phyloP scores from a whole-genome alignment of 2,113 vertebrate species.

The pig (Sus scrofa) region DNA sequence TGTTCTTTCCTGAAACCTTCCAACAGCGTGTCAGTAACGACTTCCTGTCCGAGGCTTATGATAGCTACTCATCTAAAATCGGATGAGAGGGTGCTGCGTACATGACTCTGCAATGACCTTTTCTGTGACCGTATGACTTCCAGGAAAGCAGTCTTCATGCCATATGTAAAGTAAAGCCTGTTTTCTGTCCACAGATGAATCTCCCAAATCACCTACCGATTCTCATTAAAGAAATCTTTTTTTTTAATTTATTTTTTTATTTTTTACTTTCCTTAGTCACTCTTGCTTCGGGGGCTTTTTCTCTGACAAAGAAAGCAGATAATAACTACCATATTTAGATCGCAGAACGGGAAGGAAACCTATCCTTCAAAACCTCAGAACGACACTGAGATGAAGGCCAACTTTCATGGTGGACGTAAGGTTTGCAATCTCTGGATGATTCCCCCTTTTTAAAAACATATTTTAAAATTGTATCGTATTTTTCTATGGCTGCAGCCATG shows the following conservation, averaged over 20 bases:
- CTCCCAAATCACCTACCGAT: not conserved
- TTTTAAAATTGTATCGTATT: no score
- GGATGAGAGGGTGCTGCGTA: not conserved
- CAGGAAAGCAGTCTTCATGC: not conserved
- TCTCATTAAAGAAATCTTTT: not conserved
- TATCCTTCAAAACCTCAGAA: slow-evolving; percentile 1
- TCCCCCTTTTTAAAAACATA: no score
- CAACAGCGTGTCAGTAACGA: not conserved
- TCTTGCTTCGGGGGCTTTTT: not conserved
- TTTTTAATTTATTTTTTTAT: not conserved
- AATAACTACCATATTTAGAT: not conserved
- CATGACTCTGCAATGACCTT: not conserved
- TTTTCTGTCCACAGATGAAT: not conserved
- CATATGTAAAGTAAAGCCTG: not conserved
- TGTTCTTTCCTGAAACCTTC: not conserved
- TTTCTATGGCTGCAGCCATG: no score
- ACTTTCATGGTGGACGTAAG: not conserved
- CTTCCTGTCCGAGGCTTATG: not conserved
- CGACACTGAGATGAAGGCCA: not conserved
- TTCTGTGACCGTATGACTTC: not conserved
- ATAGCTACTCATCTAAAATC: not conserved
- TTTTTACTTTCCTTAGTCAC: not conserved
- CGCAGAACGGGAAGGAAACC: not conserved
- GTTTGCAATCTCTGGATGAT: not conserved
- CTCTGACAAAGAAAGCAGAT: slow-evolving; percentile 32